Evolutionary conservation across 2,888 invertebrate species (phyloP), one percentile per base, ranked within the genome.

Genomic region (Trimorus sp.): DNA sequence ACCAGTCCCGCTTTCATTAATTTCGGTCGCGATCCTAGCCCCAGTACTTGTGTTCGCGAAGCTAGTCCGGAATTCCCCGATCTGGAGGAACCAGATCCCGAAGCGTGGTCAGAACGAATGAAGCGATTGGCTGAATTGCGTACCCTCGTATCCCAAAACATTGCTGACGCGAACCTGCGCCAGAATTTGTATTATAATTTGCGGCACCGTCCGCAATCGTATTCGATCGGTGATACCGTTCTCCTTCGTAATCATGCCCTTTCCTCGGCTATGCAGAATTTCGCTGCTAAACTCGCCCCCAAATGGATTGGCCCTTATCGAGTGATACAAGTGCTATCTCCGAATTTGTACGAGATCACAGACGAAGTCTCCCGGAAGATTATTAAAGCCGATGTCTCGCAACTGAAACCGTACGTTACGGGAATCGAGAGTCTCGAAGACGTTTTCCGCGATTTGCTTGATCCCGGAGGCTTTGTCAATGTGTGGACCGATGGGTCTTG

Each of bases 11-110:
- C 54, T 12, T 37, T 53, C 9, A 36, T 66, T 37, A n/a, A 75
- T 54, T 7, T 63, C 45, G 16, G 56, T 36, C 51, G 51, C 14
- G 51, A 51, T n/a, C 51, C 51, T 7, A 14, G n/a, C n/a, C 51
- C 51, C 7, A 1, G n/a, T 7, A 7, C 15, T 51, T 51, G 51
- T 14, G 7, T 51, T 12, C 51, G 51, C 15, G 51, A 51, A 14
- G n/a, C 2, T 9, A 11, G 1, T 12, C 11, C 9, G 12, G 12
- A 11, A 12, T 45, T 12, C 9, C 11, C 12, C 12, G 12, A 9
- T 45, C 9, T 9, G 12, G 45, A 12, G 9, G 12, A 45, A 45
- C 45, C 45, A 9, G 45, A 45, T 12, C 9, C 45, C 11, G 45
- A 45, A 45, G 45, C 45, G 11, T 45, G 45, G 45, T 11, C 9